Base-by-base conservation (phyloP, 2,888 invertebrate genomes). In the Timema cristinae region DNA sequence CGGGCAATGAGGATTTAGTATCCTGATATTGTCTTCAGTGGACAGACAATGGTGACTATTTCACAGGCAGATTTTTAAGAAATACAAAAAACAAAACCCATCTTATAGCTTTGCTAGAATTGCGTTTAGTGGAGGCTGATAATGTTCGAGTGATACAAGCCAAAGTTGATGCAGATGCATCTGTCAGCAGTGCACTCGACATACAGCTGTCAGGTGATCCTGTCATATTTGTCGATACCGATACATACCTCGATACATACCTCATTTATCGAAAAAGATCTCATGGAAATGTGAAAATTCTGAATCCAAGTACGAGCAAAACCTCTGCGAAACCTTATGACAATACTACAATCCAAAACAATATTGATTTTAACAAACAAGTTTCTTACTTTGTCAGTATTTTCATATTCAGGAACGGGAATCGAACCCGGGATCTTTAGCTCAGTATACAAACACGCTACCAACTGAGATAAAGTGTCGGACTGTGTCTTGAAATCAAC, bases 251-350 rank as follows among this genome's bases (percentile, higher is more conserved):
- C 59, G 15, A 59, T 59, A n/a, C n/a, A n/a, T n/a, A n/a, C n/a
- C 5, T n/a, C 10, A 59, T 13, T 59, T n/a, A 59, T 0, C 15
- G 0, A 5, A 59, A 6, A 5, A 7, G 59, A 5, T 11, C 0
- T 9, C 2, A 13, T 59, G 59, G 0, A 59, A 59, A 59, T 59
- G 56, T 59, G 13, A 59, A 59, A 32, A 32, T 32, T 13, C 8
- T 59, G 15, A 13, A 59, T 59, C 59, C n/a, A 59, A 59, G 15
- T 59, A 59, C n/a, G n/a, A 59, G n/a, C n/a, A 59, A 59, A 59
- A 59, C 59, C 2, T 59, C n/a, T 59, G 59, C 13, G 9, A 13
- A 59, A 59, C 15, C 4, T 8, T 59, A 59, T 59, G 59, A 59
- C 13, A n/a, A 13, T 59, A 6, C 59, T n/a, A 32, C 5, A 59